phyloP scores from a whole-genome alignment of 2,113 vertebrate genomes.

The Pelecanus crispus region DNA sequence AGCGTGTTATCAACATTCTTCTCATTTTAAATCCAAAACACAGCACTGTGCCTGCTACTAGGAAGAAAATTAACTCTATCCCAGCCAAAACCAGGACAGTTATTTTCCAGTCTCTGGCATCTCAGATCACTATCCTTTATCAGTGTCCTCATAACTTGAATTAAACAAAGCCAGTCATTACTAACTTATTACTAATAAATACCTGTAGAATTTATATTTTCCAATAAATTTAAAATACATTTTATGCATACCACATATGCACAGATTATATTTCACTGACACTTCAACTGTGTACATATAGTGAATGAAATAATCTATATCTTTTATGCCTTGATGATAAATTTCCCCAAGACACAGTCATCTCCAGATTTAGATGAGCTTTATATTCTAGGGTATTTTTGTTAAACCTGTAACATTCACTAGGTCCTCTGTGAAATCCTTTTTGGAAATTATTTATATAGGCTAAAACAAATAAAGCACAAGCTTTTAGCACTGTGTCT shows the following conservation, averaged over 20 bases:
- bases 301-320: not conserved
- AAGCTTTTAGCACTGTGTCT: not conserved
- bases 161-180: not conserved
- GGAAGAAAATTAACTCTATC: no score
- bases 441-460: not conserved
- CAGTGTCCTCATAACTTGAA: not conserved
- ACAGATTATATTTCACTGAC: not conserved
- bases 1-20: no score
- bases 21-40: no score
- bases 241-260: not conserved
- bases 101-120: not conserved
- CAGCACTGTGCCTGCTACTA: no score
- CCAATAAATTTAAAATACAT: not conserved
- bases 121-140: not conserved
- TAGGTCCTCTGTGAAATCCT: not conserved
- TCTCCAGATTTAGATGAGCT: not conserved
- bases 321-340: not conserved
- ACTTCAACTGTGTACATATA: not conserved
- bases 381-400: not conserved
- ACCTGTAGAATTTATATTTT: not conserved
- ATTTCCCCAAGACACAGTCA: not conserved
- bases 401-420: not conserved
- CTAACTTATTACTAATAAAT: not conserved
- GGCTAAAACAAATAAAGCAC: not conserved
- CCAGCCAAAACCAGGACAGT: no score